These are phyloP conservation scores for Poliocrania exsul DNA, from an alignment of 2,797 vertebrate species.

Conservation along the genomic window DNA sequence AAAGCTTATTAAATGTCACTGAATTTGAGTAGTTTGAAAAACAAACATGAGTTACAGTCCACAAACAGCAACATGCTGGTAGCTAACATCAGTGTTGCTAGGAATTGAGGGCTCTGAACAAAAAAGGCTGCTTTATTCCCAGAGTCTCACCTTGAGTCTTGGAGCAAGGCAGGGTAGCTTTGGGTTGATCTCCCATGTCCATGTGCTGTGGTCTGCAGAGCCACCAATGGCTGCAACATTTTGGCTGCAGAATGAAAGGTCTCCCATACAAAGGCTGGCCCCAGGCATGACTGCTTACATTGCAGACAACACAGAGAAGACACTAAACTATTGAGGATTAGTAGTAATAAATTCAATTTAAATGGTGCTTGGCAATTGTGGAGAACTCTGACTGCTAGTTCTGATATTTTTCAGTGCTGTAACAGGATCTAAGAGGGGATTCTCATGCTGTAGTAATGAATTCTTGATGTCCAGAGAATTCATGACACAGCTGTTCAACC, in stretches of 20 bases:
- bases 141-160: background rate
- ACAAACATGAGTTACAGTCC: background rate
- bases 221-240: background rate
- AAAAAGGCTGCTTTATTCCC: background rate
- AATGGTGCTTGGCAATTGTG: background rate
- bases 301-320: background rate
- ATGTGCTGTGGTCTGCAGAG: background rate
- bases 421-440: background rate
- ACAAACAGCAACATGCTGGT: background rate
- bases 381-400: background rate
- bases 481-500: background rate
- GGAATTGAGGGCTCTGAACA: background rate
- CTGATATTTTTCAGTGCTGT: background rate
- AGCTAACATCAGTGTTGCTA: background rate
- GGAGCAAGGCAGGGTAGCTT: background rate
- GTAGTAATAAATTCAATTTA: background rate
- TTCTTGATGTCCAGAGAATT: background rate
- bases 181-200: background rate
- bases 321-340: background rate
- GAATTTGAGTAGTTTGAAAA: background rate
- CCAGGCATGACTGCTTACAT: background rate
- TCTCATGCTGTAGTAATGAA: background rate
- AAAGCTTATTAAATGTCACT: background rate
- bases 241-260: background rate
- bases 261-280: background rate